phyloP scores from a whole-genome alignment of 2,797 vertebrate species.

The Lithobates sylvaticus region DNA sequence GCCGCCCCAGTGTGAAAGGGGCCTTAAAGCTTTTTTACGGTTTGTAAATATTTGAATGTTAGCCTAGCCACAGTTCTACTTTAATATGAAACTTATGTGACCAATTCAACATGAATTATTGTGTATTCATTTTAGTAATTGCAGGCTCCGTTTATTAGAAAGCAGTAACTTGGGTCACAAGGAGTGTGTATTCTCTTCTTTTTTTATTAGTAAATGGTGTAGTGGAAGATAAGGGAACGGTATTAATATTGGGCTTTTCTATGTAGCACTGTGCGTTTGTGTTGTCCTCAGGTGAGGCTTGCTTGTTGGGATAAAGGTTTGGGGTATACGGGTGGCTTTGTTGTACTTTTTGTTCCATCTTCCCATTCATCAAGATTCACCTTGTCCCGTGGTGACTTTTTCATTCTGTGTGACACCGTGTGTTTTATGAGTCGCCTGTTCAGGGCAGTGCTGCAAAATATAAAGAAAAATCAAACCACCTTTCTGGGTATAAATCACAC shows the following conservation, averaged over 20 bases:
- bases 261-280: background rate
- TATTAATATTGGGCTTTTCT: background rate
- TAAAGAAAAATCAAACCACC: background rate
- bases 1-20: too few relatives aligned
- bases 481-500: background rate
- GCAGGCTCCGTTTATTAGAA: too few relatives aligned
- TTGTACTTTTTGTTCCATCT: constrained; percentile 65
- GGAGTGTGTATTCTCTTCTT: background rate
- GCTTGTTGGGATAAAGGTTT: background rate
- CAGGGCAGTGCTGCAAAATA: constrained; percentile 38
- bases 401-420: constrained; percentile 20
- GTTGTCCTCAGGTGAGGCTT: background rate
- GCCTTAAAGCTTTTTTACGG: too few relatives aligned
- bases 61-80: too few relatives aligned
- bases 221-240: background rate
- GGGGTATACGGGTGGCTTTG: constrained; percentile 17
- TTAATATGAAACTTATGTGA: too few relatives aligned
- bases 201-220: background rate
- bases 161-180: background rate
- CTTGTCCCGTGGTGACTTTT: constrained; percentile 51
- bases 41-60: too few relatives aligned
- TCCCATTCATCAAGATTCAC: constrained; percentile 69
- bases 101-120: too few relatives aligned
- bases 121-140: background rate
- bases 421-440: constrained; percentile 39